Evolutionary conservation across 2,797 vertebrate species (phyloP).

Genomic region (Semaprochilodus insignis): DNA sequence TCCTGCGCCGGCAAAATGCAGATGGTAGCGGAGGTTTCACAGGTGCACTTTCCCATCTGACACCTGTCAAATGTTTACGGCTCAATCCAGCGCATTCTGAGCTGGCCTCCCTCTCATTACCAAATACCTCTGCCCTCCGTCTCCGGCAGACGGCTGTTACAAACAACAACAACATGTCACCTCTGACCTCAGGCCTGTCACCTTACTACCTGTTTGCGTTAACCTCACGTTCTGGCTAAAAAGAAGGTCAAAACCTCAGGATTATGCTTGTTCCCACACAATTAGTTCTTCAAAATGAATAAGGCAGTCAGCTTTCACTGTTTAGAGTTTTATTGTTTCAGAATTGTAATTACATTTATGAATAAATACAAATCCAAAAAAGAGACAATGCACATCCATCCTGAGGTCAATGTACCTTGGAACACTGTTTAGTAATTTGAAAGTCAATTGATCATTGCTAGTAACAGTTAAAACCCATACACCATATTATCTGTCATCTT

Average conservation of each 20-base stretch:
- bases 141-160: constrained; percentile 59
- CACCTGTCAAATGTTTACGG: constrained; percentile 61
- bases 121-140: constrained; percentile 66
- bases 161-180: constrained; percentile 66
- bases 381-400: neutral
- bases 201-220: constrained; percentile 68
- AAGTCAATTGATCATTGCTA: neutral
- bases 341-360: no score
- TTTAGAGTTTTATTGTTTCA: neutral
- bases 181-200: constrained; percentile 66
- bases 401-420: neutral
- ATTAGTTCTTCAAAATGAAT: constrained; percentile 48
- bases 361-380: neutral
- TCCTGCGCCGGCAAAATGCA: constrained; percentile 42
- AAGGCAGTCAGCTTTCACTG: neutral
- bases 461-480: neutral
- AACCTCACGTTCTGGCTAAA: constrained; percentile 64
- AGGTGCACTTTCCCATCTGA: constrained; percentile 55
- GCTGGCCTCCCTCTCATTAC: constrained; percentile 72
- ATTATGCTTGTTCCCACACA: constrained; percentile 39
- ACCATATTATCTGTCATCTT: constrained; percentile 31
- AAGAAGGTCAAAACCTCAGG: constrained; percentile 64
- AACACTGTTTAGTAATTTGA: neutral
- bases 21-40: constrained; percentile 49
- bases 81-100: constrained; percentile 47